Base-by-base conservation (phyloP, 2,888 invertebrate species). In the Sinhomidia bicolor region DNA sequence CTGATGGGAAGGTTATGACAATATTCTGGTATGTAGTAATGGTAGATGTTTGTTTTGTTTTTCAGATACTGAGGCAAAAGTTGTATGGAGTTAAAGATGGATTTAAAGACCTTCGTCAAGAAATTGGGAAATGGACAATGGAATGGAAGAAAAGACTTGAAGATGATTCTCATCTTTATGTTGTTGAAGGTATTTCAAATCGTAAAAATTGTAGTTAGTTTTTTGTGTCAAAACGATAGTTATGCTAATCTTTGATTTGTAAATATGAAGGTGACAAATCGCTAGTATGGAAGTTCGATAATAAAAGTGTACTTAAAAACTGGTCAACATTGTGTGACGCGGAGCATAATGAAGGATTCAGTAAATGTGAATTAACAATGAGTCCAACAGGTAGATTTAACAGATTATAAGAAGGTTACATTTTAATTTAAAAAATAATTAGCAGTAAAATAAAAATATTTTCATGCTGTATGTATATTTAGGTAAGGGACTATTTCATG, bases 341-440 rank as follows among this genome's bases (percentile, higher is more conserved):
- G 89, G 98, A 98, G 93, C 96, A 97, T 93, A 95, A 95, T 86
- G 96, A 97, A 93, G 98, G 98, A 0, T 92, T 94, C 93, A 98
- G 98, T 93, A 93, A 92, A 44, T 96, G 96, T 86, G 93, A 94
- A 7, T 94, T 98, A 17, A 94, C 95, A 20, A 93, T 96, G 91
- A 96, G 96, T 91, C 94, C 95, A 47, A 94, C 95, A 1, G 97
- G 92, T 91, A 62, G 9, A 51, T 4, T 23, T 32, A 29, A 20
- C 83, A n/a, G n/a, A n/a, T n/a, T n/a, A n/a, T n/a, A n/a, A n/a
- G n/a, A n/a, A n/a, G n/a, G n/a, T n/a, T n/a, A n/a, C n/a, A n/a
- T n/a, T n/a, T n/a, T n/a, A n/a, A n/a, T n/a, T n/a, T n/a, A n/a
- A n/a, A n/a, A n/a, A n/a, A n/a, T n/a, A n/a, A n/a, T n/a, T n/a